Base-by-base conservation (phyloP, 2,797 vertebrate species). In the Yasuhikotakia modesta region DNA sequence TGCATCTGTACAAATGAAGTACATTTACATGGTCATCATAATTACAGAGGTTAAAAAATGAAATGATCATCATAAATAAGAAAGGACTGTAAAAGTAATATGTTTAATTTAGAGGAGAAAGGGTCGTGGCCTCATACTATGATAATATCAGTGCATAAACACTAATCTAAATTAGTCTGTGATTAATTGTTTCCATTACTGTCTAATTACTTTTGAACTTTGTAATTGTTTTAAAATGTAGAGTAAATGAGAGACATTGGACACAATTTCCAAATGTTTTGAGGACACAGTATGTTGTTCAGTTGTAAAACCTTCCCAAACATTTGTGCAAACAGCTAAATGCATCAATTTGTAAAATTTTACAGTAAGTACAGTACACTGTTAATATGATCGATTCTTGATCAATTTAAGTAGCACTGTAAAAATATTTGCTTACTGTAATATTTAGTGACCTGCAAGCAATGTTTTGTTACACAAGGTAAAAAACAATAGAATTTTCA, bases 11-110 rank as follows among this genome's bases (percentile, higher is more conserved):
- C 19, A 12, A 46, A 58, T 53, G 2, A 73, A 45, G 21, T 58
- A n/a, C n/a, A 61, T 72, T 46, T 61, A 72, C 17, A 72, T 73
- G 43, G 35, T 64, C 3, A 39, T 50, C 48, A n/a, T 10, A 73
- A 61, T 48, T 19, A 50, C 16, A 17, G 17, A 43, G 58, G 22
- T 48, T 45, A 19, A 19, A 21, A 43, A n/a, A 24, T 66, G 5
- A 19, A 11, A 10, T 19, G 4, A 21, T 21, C 2, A 11, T 27
- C 27, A 27, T 10, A 43, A 43, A 43, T 43, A 43, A 43, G 8
- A 43, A 43, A 11, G 10, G 10, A 58, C 8, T 24, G 21, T 58
- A 24, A 50, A 50, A 27, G 2, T n/a, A 17, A 50, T 17, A 50
- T 6, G 4, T 55, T 35, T 22, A 52, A 10, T 35, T 53, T 13